Evolutionary conservation across 2,797 vertebrate species (phyloP).

Genomic region (Epinephelus coioides): DNA sequence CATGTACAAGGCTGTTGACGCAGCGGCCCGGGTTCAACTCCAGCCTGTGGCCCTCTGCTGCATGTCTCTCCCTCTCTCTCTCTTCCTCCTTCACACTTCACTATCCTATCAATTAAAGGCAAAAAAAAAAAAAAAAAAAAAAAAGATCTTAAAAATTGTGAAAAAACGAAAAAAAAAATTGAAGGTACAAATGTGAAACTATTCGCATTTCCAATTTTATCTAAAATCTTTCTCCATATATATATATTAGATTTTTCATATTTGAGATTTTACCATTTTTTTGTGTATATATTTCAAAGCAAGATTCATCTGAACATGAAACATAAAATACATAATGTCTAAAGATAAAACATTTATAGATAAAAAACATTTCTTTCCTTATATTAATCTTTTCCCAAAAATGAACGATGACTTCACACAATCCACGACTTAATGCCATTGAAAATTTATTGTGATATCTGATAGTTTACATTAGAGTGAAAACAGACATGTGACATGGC

Average conservation of each 20-base stretch:
- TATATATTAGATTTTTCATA: background rate
- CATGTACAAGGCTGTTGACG: too few relatives aligned
- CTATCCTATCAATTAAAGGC: too few relatives aligned
- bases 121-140: too few relatives aligned
- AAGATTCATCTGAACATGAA: background rate
- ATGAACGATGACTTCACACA: conserved; percentile 13
- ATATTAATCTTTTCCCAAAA: background rate
- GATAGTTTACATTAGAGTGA: conserved; percentile 95
- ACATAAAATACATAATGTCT: background rate
- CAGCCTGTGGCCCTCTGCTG: too few relatives aligned
- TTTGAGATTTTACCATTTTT: background rate
- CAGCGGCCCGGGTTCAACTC: too few relatives aligned
- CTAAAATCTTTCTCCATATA: too few relatives aligned
- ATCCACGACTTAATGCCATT: conserved; percentile 81
- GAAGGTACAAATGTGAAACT: background rate
- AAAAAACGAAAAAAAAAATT: too few relatives aligned
- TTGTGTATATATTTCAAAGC: conserved; percentile 4
- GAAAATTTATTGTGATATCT: conserved; percentile 97
- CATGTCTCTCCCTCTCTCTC: too few relatives aligned
- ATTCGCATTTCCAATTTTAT: too few relatives aligned
- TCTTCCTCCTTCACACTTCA: too few relatives aligned
- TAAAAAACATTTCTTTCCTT: background rate
- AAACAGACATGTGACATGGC: conserved; percentile 91
- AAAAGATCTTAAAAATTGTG: too few relatives aligned
- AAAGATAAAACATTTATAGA: background rate